phyloP scores from a whole-genome alignment of 2,113 vertebrate species.

The Chlorocebus sabaeus region DNA sequence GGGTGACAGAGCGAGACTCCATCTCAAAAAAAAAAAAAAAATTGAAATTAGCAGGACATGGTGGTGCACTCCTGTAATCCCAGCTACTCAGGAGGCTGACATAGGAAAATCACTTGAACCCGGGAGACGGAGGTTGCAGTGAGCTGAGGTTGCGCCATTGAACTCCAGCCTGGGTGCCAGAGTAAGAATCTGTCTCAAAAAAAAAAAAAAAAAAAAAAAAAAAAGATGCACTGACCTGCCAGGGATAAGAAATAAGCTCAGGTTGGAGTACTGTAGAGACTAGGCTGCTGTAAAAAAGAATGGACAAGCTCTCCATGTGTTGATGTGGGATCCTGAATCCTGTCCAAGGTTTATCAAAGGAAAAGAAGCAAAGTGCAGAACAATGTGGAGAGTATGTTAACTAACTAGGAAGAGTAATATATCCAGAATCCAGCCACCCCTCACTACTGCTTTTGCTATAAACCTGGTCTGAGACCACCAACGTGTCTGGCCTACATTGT shows the following conservation, averaged over 20 bases:
- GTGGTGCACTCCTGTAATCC: too few species aligned
- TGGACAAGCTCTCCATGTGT: not conserved
- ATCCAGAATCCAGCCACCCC: not conserved
- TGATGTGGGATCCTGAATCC: not conserved
- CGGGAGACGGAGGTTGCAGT: too few species aligned
- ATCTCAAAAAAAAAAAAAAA: too few species aligned
- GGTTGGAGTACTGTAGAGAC: not conserved
- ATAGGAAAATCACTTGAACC: too few species aligned
- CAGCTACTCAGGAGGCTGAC: too few species aligned
- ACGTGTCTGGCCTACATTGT: not conserved
- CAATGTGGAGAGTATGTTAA: not conserved
- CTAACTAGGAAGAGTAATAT: not conserved
- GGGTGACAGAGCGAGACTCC: too few species aligned
- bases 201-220: too few species aligned
- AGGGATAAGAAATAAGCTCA: not conserved
- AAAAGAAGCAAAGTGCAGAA: not conserved
- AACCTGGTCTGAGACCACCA: not conserved
- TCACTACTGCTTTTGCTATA: not conserved
- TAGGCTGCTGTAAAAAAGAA: not conserved
- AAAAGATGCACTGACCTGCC: not conserved
- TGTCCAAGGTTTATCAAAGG: not conserved
- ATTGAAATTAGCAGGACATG: too few species aligned
- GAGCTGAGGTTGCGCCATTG: too few species aligned
- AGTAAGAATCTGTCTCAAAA: too few species aligned
- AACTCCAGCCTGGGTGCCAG: too few species aligned